Conservation (phyloP, 2,113 vertebrate species). For the Zonotrichia leucophrys region DNA sequence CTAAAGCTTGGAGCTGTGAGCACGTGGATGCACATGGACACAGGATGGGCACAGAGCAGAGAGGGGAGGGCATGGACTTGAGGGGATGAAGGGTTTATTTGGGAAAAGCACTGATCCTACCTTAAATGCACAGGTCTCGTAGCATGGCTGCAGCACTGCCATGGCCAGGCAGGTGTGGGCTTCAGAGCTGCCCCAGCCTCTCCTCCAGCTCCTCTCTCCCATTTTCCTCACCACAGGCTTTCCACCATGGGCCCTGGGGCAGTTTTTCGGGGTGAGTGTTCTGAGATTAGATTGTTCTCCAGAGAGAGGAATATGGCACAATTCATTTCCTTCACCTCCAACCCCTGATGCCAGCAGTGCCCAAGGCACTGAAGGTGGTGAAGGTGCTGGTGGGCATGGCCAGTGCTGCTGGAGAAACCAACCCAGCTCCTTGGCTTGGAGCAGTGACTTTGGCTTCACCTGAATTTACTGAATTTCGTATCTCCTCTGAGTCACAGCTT, state of each 20-base stretch:
- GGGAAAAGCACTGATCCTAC: not conserved
- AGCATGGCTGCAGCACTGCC: rapidly evolving
- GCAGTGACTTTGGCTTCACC: not conserved
- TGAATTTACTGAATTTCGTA: not conserved
- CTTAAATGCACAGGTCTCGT: not conserved
- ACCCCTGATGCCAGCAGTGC: not conserved
- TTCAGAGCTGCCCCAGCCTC: not conserved
- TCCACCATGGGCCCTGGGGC: not conserved
- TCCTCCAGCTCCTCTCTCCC: not conserved
- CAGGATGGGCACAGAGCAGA: not conserved
- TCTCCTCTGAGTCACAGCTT: not conserved
- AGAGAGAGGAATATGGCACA: not conserved
- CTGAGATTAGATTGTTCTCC: not conserved
- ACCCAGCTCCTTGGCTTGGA: not conserved
- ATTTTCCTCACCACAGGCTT: not conserved
- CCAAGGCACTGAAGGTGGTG: not conserved
- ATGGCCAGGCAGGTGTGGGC: not conserved
- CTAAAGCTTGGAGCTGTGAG: not conserved
- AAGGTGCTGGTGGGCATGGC: not conserved
- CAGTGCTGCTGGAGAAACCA: not conserved
- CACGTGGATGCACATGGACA: rapidly evolving
- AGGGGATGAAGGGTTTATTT: not conserved
- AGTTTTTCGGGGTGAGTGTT: too few relatives aligned
- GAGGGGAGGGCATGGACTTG: not conserved
- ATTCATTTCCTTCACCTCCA: not conserved